phyloP scores from a whole-genome alignment of 2,797 vertebrate genomes.

The Microcaecilia unicolor region DNA sequence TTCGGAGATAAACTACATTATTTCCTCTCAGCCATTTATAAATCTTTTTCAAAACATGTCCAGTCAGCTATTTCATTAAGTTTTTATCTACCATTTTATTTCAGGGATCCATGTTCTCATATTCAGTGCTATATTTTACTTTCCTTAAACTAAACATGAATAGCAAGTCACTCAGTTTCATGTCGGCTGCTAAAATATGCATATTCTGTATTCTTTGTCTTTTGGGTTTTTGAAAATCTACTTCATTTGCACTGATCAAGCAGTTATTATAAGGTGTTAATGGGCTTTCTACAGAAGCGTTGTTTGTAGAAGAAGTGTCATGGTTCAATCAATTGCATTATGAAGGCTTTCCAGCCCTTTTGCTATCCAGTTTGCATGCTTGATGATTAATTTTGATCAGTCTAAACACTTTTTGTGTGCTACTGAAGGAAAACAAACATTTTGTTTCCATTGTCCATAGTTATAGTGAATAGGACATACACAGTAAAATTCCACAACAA shows the following conservation, averaged over 20 bases:
- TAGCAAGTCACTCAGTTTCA: slow-evolving; percentile 2
- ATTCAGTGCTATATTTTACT: neutral
- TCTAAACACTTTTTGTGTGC: too few species aligned
- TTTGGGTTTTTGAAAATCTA: neutral
- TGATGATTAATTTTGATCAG: neutral
- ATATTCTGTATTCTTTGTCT: neutral
- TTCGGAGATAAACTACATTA: neutral
- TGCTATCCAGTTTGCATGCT: slow-evolving; percentile 4
- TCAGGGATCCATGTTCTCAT: neutral
- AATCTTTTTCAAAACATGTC: neutral
- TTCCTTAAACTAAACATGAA: neutral
- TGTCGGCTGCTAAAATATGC: neutral
- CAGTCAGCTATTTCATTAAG: neutral
- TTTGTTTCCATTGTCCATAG: too few species aligned
- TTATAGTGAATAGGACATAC: too few species aligned
- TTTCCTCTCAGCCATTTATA: neutral
- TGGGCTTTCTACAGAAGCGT: neutral
- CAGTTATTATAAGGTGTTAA: slow-evolving; percentile 1
- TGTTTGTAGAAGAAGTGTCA: neutral
- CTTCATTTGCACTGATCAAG: slow-evolving; percentile 1
- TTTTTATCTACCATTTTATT: neutral
- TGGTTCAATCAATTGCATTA: neutral
- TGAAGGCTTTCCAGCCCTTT: neutral
- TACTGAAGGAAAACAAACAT: too few species aligned
- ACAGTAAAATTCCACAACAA: too few species aligned